phyloP scores from a whole-genome alignment of 2,113 vertebrate species.

The Lycaon pictus region DNA sequence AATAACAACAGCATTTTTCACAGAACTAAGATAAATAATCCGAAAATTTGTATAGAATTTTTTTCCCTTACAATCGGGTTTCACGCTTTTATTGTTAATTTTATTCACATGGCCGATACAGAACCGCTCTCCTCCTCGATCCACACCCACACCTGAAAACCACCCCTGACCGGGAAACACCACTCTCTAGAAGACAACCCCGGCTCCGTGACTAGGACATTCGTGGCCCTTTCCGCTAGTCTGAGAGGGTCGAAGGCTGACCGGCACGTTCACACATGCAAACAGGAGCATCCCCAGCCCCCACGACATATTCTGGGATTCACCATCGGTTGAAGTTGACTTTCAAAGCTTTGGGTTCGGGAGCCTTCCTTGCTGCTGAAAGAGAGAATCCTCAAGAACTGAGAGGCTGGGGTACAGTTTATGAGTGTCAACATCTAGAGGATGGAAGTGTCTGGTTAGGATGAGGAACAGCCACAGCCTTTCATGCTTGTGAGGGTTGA shows the following conservation, averaged over 20 bases:
- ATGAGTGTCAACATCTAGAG: not conserved
- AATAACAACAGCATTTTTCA: too few species aligned
- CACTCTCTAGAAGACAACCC: not conserved
- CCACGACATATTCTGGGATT: constrained; percentile 56
- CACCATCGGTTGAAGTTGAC: constrained; percentile 55
- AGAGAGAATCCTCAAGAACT: not conserved
- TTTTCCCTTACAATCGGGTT: not conserved
- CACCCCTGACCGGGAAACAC: not conserved
- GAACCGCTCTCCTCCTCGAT: constrained; percentile 63
- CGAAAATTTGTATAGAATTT: too few species aligned
- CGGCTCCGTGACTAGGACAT: not conserved
- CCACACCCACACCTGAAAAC: constrained; percentile 17
- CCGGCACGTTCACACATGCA: constrained; percentile 67
- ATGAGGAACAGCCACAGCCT: constrained; percentile 3
- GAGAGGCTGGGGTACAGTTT: not conserved
- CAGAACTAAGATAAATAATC: too few species aligned
- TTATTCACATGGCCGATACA: constrained; percentile 79
- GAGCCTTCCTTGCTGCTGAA: not conserved
- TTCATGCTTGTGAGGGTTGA: constrained; percentile 21
- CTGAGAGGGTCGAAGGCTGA: constrained; percentile 43
- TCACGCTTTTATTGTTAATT: constrained; percentile 84
- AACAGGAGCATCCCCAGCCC: constrained; percentile 56
- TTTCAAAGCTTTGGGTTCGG: not conserved
- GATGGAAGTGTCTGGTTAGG: not conserved
- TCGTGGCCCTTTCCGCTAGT: not conserved